These are phyloP conservation scores for Enteromius trimaculatus DNA, from an alignment of 2,797 vertebrate species.

Conservation along the genomic window DNA sequence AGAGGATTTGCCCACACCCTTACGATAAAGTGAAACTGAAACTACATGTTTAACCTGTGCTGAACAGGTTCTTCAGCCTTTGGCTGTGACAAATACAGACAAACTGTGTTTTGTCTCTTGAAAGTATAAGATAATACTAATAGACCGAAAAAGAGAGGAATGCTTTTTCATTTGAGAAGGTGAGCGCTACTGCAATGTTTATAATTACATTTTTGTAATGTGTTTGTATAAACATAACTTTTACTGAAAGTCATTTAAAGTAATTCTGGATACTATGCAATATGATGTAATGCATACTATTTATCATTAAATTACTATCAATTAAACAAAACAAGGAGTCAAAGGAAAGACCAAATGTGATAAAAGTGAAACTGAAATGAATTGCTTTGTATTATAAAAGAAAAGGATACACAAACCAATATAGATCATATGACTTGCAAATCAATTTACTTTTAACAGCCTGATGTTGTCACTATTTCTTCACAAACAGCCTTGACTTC, in stretches of 20 bases:
- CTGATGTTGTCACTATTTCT: constrained; percentile 16
- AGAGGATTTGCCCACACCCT: not conserved
- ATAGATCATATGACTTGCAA: not conserved
- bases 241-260: not conserved
- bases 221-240: not conserved
- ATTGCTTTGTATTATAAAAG: not conserved
- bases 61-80: not conserved
- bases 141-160: not conserved
- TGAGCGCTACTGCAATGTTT: not conserved
- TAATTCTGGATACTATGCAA: not conserved
- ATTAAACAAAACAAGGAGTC: not conserved
- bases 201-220: not conserved
- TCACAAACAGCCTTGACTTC: not conserved
- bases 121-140: not conserved
- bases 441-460: not conserved
- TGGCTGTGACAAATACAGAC: not conserved
- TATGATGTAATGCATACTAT: too few species aligned
- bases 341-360: not conserved
- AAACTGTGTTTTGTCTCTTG: not conserved
- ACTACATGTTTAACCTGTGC: not conserved
- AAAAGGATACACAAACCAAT: not conserved
- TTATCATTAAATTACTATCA: not conserved
- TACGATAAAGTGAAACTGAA: constrained; percentile 2
- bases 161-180: not conserved
- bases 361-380: not conserved